These are phyloP conservation scores for Campoplex nolae DNA, from an alignment of 2,888 invertebrate species.

Conservation along the genomic window DNA sequence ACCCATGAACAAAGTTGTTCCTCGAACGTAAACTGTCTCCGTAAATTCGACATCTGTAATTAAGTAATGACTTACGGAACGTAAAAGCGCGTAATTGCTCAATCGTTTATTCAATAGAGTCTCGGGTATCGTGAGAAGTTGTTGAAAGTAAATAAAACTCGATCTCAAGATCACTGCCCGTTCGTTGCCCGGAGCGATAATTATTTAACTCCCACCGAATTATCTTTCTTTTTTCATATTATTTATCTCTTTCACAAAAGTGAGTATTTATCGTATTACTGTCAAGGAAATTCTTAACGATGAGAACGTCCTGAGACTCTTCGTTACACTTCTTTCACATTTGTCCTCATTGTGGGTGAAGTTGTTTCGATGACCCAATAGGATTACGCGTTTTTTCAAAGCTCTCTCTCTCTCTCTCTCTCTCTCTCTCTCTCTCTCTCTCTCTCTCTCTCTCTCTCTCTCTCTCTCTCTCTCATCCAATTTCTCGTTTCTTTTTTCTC, in stretches of 20 bases:
- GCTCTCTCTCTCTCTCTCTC: slow-evolving; percentile 2
- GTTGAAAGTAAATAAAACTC: slow-evolving; percentile 51
- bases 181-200: slow-evolving; percentile 49
- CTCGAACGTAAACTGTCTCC: background rate
- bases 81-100: slow-evolving; percentile 40
- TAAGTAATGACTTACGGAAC: slow-evolving; percentile 44
- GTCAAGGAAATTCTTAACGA: slow-evolving; percentile 63
- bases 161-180: slow-evolving; percentile 35
- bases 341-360: slow-evolving; percentile 58
- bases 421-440: background rate
- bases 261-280: slow-evolving; percentile 57
- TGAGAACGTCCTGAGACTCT: slow-evolving; percentile 65
- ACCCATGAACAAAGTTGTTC: background rate
- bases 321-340: slow-evolving; percentile 50
- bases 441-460: slow-evolving; percentile 7
- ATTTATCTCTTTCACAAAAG: background rate
- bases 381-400: slow-evolving; percentile 22
- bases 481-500: slow-evolving; percentile 1
- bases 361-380: slow-evolving; percentile 24
- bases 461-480: slow-evolving; percentile 6
- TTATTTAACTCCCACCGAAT: slow-evolving; percentile 54
- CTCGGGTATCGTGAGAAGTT: slow-evolving; percentile 51
- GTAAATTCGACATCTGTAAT: slow-evolving; percentile 42
- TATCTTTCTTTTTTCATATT: slow-evolving; percentile 6
- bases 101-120: slow-evolving; percentile 41